A percentile compares a stretch with the other conserved stretches of the same genome.
Evolutionary conservation across 2,113 vertebrate genomes (phyloP).

Genomic region (Nycticryphes semicollaris): DNA sequence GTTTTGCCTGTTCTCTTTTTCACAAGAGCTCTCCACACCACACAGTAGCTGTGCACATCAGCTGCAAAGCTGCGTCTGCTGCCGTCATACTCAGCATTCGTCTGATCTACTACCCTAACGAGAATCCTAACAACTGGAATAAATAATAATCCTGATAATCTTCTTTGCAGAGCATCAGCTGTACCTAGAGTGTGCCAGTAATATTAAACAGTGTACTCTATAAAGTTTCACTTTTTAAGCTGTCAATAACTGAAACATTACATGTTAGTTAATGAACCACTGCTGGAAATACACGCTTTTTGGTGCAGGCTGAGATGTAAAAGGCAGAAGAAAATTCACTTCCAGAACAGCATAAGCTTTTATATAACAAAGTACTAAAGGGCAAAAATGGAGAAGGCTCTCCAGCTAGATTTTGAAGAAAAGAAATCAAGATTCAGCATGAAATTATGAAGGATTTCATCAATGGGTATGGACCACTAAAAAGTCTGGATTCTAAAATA

Average conservation of each 20-base stretch:
- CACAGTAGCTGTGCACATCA: background rate
- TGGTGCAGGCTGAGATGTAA: background rate
- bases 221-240: background rate
- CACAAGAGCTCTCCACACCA: background rate
- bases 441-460: background rate
- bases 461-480: background rate
- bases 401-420: background rate
- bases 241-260: background rate
- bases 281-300: background rate
- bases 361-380: background rate
- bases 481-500: background rate
- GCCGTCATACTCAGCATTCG: background rate
- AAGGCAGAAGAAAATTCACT: background rate
- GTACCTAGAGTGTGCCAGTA: background rate
- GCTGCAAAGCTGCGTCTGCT: background rate
- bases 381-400: background rate
- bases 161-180: background rate
- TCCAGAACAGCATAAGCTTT: background rate
- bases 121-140: background rate
- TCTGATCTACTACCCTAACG: background rate
- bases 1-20: background rate
- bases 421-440: background rate
- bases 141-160: background rate
- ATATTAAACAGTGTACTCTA: background rate
- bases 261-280: background rate